phyloP scores from a whole-genome alignment of 2,797 vertebrate species.

The Sebastes trivittatus region DNA sequence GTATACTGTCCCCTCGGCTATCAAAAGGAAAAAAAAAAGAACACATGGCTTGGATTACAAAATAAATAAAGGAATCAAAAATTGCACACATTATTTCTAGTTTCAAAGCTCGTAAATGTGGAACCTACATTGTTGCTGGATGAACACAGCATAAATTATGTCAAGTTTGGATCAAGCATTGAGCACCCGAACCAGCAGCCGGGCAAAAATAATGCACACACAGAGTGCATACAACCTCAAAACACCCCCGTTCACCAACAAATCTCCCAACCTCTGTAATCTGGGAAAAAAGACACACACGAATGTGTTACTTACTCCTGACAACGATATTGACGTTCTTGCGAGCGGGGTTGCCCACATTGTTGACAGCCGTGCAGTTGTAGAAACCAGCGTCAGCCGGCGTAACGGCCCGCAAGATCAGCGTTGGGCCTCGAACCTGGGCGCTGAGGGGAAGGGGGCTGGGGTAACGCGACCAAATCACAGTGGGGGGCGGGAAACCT shows the following conservation, averaged over 20 bases:
- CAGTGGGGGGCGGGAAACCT: conserved; percentile 89
- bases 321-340: conserved; percentile 93
- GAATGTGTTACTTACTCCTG: conserved; percentile 83
- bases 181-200: neutral
- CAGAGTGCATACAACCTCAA: neutral
- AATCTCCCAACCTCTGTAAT: neutral
- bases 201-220: neutral
- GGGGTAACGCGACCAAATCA: conserved; percentile 91
- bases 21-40: neutral
- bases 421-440: conserved; percentile 83
- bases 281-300: neutral
- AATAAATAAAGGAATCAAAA: neutral
- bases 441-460: conserved; percentile 86
- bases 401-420: conserved; percentile 86
- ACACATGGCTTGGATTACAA: neutral
- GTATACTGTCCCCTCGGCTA: neutral
- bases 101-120: neutral
- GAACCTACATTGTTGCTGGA: neutral
- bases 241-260: neutral
- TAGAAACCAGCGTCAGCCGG: conserved; percentile 91
- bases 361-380: conserved; percentile 96
- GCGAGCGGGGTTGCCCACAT: conserved; percentile 95
- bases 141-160: neutral
- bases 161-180: neutral
- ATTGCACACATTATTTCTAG: neutral